Base-by-base conservation (phyloP, 2,113 vertebrate genomes). In the Paradoxurus hermaphroditus region DNA sequence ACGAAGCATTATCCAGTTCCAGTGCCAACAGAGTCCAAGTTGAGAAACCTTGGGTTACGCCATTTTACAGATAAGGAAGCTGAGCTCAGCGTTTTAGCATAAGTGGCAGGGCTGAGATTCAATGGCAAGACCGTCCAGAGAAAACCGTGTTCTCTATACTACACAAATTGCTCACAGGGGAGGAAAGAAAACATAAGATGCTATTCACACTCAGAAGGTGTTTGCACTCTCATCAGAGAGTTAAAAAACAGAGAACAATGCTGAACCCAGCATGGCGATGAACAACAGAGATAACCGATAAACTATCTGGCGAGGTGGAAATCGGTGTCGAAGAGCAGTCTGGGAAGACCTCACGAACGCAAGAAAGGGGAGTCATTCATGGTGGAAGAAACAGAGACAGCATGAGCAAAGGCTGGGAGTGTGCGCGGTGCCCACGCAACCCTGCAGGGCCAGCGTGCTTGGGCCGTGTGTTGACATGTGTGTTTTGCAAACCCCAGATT, bases 341-440 rank as follows among this genome's bases (percentile, higher is more conserved):
- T 82, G 15, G 41, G 27, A 88, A 93, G 93, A 77, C 75, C 44
- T 56, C 46, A 13, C 5, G 31, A 39, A 89, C 44, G 44, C 27
- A 46, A 84, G 13, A 90, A 78, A 70, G 85, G 14, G 31, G 77
- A 90, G 49, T 21, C 16, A 56, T 14, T 75, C 11, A 3, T 46
- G 27, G 25, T 19, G 14, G 56, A 72, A 41, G 34, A n/a, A 78
- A 70, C 10, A 31, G 15, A 39, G 78, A 65, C 12, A 39, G 18
- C 29, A 25, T 11, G 79, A 81, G 21, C 27, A 51, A 73, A 75
- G 46, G 41, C 41, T 41, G 1, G 4, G n/a, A 15, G 25, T 7
- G 5, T 0, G 5, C 9, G 1, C 3, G 7, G 34, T 23, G 34
- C 31, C 31, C 0, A 1, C 5, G 23, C 0, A 9, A 27, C n/a